Evolutionary conservation across 2,888 invertebrate genomes (phyloP), one percentile per base, ranked within the genome.

Genomic region (Amphipoea lucens): DNA sequence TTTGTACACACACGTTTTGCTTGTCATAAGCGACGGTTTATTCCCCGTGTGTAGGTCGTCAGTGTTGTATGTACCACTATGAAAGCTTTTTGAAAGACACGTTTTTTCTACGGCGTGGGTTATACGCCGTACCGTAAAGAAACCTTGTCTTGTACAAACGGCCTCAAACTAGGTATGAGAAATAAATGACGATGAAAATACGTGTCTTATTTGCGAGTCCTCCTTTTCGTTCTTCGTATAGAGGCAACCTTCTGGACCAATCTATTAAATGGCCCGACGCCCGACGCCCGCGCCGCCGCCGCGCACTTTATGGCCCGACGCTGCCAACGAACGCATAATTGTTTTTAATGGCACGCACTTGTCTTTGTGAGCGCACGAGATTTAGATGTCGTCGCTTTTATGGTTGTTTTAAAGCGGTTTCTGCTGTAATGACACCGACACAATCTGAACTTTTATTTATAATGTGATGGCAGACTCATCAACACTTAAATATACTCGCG

Each of bases 271-370:
- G 62, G 23, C 4, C 20, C 42, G 78, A 45, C 71, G 81, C 40
- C 73, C 66, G 68, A 29, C 63, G 68, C 72, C 54, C 36, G 54
- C 66, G 65, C 76, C 79, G 78, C 73, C 81, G 68, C 66, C 79
- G 68, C 80, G 77, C 78, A 45, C 75, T 84, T 87, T 90, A 88
- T 88, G 85, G 77, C 81, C 79, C 57, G 71, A 70, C 73, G 74
- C 73, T 88, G 90, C 90, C 89, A 89, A 87, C 86, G 73, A 77
- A 87, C 87, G 74, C 79, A 74, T 88, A 75, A 90, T 89, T 87
- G 89, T 88, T 88, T 89, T 87, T 79, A 87, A 88, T 87, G 82
- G 75, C 76, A 85, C 81, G 84, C 79, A 89, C 84, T 87, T 82
- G 80, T 86, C 74, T 82, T 81, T 77, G 85, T 67, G 63, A 84